Evolutionary conservation across 2,888 invertebrate genomes (phyloP).

Genomic region (Lithodes maja): DNA sequence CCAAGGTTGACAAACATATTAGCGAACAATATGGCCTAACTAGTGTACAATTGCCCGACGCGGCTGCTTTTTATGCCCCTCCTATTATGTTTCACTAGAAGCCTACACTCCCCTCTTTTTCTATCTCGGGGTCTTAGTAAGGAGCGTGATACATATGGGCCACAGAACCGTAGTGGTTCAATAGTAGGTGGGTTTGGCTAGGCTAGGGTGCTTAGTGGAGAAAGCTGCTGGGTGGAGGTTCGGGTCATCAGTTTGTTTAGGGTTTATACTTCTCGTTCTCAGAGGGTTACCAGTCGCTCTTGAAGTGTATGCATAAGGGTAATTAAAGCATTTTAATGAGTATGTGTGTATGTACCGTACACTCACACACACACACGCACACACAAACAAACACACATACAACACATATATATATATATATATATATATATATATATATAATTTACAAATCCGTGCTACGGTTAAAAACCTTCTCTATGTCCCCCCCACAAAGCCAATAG

Average conservation of each 20-base stretch:
- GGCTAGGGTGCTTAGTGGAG: background rate
- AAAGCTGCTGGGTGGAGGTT: background rate
- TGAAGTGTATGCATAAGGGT: too few species aligned
- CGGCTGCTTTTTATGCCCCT: background rate
- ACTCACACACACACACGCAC: background rate
- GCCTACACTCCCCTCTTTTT: background rate
- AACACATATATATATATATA: background rate
- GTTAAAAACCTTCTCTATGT: too few species aligned
- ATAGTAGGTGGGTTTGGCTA: background rate
- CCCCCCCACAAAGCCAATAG: background rate
- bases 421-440: background rate
- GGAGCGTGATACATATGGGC: background rate
- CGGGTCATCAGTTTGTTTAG: too few species aligned
- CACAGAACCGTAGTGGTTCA: background rate
- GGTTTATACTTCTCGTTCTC: too few species aligned
- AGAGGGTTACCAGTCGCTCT: too few species aligned
- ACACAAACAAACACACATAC: background rate
- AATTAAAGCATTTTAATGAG: background rate
- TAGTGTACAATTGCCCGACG: background rate
- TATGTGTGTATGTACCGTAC: background rate
- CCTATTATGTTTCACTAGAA: background rate
- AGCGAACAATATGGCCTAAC: background rate
- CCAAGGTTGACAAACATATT: conserved; percentile 6
- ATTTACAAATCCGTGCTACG: background rate
- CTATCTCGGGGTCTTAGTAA: background rate